Evolutionary conservation across 1,140 invertebrate genomes (phyloP).

Genomic region (Pristionchus pacificus): DNA sequence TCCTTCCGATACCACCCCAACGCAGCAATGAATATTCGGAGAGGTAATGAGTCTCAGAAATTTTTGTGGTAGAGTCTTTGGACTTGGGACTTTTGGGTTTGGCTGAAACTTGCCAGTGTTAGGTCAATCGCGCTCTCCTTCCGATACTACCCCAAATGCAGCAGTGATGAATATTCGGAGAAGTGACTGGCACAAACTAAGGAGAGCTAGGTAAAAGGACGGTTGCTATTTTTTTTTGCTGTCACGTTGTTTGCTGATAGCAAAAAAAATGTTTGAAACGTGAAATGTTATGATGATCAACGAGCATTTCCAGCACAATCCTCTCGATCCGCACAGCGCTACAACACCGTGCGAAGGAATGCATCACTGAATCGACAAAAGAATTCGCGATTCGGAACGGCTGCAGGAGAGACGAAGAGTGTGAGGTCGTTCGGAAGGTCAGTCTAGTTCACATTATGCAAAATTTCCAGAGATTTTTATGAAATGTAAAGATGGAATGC

Average conservation of each 20-base stretch:
- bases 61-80: too few relatives aligned
- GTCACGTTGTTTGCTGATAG: too few relatives aligned
- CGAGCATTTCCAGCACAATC: conserved; percentile 43
- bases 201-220: too few relatives aligned
- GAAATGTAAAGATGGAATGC: not conserved
- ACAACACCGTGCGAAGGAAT: conserved; percentile 45
- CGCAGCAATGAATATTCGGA: conserved; percentile 51
- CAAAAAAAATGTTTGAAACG: too few relatives aligned
- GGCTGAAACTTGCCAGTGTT: too few relatives aligned
- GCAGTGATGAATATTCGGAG: too few relatives aligned
- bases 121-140: too few relatives aligned
- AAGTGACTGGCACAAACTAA: too few relatives aligned
- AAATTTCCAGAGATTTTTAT: not conserved
- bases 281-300: too few relatives aligned
- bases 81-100: too few relatives aligned
- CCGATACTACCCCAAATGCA: too few relatives aligned
- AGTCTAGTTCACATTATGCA: not conserved
- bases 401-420: conserved; percentile 52
- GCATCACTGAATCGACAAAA: conserved; percentile 38
- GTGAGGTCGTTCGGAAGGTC: conserved; percentile 42
- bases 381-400: conserved; percentile 1
- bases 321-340: conserved; percentile 42
- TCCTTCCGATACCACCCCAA: conserved; percentile 57
- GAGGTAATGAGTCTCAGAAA: conserved; percentile 46
- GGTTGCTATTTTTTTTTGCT: too few relatives aligned